Conservation (phyloP, 1,140 invertebrate genomes). For the Cyrtorhinus lividipennis region DNA sequence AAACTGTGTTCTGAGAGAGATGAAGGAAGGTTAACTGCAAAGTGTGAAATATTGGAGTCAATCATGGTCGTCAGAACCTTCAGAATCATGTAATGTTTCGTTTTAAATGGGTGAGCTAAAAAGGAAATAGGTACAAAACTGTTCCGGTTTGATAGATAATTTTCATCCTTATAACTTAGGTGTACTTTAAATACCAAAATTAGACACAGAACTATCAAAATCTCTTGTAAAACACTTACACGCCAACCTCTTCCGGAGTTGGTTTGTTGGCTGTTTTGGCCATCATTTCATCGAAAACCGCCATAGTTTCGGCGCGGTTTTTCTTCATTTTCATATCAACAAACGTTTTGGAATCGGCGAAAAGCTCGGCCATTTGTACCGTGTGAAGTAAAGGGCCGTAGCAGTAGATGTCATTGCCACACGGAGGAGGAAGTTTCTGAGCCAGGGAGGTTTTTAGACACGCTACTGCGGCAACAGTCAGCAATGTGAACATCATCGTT, state of each 20-base stretch:
- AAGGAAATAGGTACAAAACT: too few relatives aligned
- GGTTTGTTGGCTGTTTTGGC: slow-evolving; percentile 38
- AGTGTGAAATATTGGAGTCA: too few relatives aligned
- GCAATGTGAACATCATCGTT: not conserved
- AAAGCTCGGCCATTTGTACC: slow-evolving; percentile 57
- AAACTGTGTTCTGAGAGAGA: too few relatives aligned
- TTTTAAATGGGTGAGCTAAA: too few relatives aligned
- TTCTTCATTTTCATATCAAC: slow-evolving; percentile 69
- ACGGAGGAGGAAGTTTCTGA: slow-evolving; percentile 23
- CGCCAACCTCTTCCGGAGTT: slow-evolving; percentile 32
- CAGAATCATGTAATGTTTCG: too few relatives aligned
- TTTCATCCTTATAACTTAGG: too few relatives aligned
- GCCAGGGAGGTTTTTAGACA: not conserved
- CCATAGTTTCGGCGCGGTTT: slow-evolving; percentile 9
- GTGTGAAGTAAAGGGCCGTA: slow-evolving; percentile 56
- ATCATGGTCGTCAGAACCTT: too few relatives aligned
- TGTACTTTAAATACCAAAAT: too few relatives aligned
- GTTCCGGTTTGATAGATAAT: too few relatives aligned
- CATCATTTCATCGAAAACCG: slow-evolving; percentile 46
- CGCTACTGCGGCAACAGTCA: not conserved
- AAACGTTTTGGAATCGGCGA: slow-evolving; percentile 72
- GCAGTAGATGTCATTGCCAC: slow-evolving; percentile 55
- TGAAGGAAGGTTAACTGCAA: too few relatives aligned
- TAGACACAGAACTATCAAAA: too few relatives aligned
- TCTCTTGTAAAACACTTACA: too few relatives aligned